Evolutionary conservation across 1,140 invertebrate genomes (phyloP).

Genomic region (Apis laboriosa): DNA sequence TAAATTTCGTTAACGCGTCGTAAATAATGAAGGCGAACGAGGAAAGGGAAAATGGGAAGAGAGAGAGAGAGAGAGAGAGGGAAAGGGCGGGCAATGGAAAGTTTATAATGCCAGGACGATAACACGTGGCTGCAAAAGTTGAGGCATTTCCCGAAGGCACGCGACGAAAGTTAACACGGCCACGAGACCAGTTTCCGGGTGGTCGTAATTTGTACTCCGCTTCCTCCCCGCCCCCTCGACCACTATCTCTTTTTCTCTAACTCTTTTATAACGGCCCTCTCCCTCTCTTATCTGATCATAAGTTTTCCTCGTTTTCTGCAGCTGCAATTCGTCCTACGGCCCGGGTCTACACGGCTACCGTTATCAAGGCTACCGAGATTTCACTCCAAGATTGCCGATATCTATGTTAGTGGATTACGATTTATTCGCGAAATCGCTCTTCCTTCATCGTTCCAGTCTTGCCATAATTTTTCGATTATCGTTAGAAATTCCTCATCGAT

Average conservation of each 20-base stretch:
- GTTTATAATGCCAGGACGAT: constrained; percentile 64
- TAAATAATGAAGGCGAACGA: constrained; percentile 41
- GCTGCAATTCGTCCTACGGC: constrained; percentile 62
- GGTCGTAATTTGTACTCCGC: constrained; percentile 58
- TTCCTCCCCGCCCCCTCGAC: constrained; percentile 7
- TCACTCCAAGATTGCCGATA: constrained; percentile 50
- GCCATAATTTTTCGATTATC: background rate
- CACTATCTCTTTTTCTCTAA: constrained; percentile 52
- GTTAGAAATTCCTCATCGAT: background rate
- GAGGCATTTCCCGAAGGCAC: constrained; percentile 65
- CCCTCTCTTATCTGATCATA: constrained; percentile 63
- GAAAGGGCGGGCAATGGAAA: constrained; percentile 55
- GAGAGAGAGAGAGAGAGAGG: constrained; percentile 46
- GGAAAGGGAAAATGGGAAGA: constrained; percentile 35
- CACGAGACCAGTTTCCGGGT: constrained; percentile 67
- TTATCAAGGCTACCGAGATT: constrained; percentile 57
- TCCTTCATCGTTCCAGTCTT: background rate
- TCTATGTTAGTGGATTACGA: constrained; percentile 53
- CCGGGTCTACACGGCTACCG: constrained; percentile 47
- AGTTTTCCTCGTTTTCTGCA: constrained; percentile 67
- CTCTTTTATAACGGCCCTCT: constrained; percentile 45
- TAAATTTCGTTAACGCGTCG: constrained; percentile 40
- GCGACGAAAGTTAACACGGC: constrained; percentile 67
- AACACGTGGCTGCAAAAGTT: constrained; percentile 63
- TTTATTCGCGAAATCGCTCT: background rate